Conservation (phyloP, 2,113 vertebrate genomes). For the Aspiorhynchus laticeps region DNA sequence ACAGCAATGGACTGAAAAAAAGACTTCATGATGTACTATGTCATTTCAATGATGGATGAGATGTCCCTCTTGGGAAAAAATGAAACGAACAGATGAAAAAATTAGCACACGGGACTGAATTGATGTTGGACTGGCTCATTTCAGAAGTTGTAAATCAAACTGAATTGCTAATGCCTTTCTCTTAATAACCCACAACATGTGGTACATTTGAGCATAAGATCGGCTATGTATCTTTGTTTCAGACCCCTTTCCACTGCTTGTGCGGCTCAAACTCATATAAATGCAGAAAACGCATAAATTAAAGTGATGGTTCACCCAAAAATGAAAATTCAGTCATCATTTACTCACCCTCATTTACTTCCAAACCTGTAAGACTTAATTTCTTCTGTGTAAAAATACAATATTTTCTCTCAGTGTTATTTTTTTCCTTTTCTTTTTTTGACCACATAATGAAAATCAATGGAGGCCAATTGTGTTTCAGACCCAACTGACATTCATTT, state of each 20-base stretch:
- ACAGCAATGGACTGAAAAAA: conserved; percentile 25
- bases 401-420: background rate
- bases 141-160: conserved; percentile 46
- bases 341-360: background rate
- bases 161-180: conserved; percentile 42
- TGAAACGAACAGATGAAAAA: conserved; percentile 30
- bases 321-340: background rate
- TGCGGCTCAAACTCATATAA: background rate
- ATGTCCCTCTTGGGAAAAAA: conserved; percentile 40
- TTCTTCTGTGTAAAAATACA: background rate
- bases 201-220: background rate
- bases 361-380: background rate
- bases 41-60: conserved; percentile 56
- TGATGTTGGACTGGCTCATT: conserved; percentile 32
- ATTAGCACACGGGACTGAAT: conserved; percentile 27
- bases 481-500: background rate
- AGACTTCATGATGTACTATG: conserved; percentile 53
- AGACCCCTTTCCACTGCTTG: background rate
- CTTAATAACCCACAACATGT: conserved; percentile 44
- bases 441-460: background rate
- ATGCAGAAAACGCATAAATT: background rate
- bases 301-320: background rate
- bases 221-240: background rate
- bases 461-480: background rate
- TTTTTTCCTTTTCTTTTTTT: background rate